Evolutionary conservation across 2,113 vertebrate genomes (phyloP).

Genomic region (Mugil cephalus): DNA sequence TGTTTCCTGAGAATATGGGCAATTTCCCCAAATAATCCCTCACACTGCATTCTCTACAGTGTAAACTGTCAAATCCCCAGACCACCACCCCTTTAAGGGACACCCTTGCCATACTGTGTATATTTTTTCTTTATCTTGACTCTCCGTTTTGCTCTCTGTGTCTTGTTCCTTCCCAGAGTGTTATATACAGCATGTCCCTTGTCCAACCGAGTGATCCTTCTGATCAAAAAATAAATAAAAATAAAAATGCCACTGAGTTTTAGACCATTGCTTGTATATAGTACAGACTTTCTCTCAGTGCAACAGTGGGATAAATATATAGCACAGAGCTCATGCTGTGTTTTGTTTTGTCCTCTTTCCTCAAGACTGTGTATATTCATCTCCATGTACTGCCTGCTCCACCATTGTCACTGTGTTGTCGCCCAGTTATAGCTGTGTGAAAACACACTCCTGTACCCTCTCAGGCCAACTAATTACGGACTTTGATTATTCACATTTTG

Average conservation of each 20-base stretch:
- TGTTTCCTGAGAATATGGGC: constrained; percentile 47
- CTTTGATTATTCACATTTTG: constrained; percentile 86
- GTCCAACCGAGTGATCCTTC: constrained; percentile 31
- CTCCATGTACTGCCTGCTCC: constrained; percentile 39
- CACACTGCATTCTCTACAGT: background rate
- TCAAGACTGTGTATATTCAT: constrained; percentile 59
- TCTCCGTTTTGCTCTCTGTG: constrained; percentile 1
- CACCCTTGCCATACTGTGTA: no score
- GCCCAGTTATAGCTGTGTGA: constrained; percentile 54
- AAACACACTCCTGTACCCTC: constrained; percentile 68
- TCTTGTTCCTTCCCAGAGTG: constrained; percentile 16
- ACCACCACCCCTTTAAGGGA: constrained; percentile 45
- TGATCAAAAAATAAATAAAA: constrained; percentile 46
- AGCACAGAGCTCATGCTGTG: constrained; percentile 22
- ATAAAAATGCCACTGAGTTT: constrained; percentile 23
- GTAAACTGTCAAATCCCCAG: constrained; percentile 42
- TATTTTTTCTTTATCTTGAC: constrained; percentile 28
- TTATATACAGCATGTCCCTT: constrained; percentile 8
- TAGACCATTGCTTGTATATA: constrained; percentile 41
- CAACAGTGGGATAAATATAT: constrained; percentile 38
- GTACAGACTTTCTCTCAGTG: constrained; percentile 30
- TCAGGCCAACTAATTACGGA: constrained; percentile 82
- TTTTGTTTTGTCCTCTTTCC: constrained; percentile 57
- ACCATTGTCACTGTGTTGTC: constrained; percentile 19
- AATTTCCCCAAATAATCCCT: constrained; percentile 22